Percentiles rank a stretch among this genome's conserved stretches.
Evolutionary conservation across 2,888 invertebrate species (phyloP).

Genomic region (Rhorus exstirpatorius): DNA sequence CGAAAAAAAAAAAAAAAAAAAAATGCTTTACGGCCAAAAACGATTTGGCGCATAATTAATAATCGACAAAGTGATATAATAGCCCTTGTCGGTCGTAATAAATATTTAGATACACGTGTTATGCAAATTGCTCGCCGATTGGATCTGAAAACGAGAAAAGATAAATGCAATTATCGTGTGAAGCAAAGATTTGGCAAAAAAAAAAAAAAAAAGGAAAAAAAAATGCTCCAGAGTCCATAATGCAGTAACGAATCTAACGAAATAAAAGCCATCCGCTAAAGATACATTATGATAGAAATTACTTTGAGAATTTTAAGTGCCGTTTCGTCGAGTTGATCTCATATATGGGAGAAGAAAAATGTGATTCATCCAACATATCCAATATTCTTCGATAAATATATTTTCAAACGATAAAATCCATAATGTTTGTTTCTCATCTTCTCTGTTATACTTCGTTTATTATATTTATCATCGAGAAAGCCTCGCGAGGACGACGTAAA

Average conservation of each 20-base stretch:
- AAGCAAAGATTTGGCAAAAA: too few species aligned
- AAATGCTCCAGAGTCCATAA: slow-evolving; percentile 56
- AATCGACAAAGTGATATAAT: too few species aligned
- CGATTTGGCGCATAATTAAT: too few species aligned
- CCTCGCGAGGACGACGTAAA: slow-evolving; percentile 22
- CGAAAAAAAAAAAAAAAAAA: too few species aligned
- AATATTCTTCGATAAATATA: slow-evolving; percentile 38
- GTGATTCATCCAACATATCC: slow-evolving; percentile 10
- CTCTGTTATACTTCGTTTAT: slow-evolving; percentile 34
- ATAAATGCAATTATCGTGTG: neutral
- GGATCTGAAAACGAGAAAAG: neutral
- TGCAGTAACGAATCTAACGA: slow-evolving; percentile 73
- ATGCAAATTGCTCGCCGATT: neutral
- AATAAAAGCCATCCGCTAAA: slow-evolving; percentile 72
- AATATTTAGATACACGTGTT: neutral
- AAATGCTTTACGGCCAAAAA: too few species aligned
- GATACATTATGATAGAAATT: slow-evolving; percentile 53
- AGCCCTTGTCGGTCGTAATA: too few species aligned
- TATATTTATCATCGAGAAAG: slow-evolving; percentile 43
- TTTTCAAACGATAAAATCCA: slow-evolving; percentile 41
- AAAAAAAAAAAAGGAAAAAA: slow-evolving; percentile 28
- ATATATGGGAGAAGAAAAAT: slow-evolving; percentile 16
- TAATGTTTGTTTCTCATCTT: too few species aligned
- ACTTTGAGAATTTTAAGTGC: slow-evolving; percentile 35
- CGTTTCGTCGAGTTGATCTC: slow-evolving; percentile 9